A percentile compares a stretch with the other conserved stretches of the same genome.
phyloP scores from a whole-genome alignment of 1,140 invertebrate species.

The Samia ricini region DNA sequence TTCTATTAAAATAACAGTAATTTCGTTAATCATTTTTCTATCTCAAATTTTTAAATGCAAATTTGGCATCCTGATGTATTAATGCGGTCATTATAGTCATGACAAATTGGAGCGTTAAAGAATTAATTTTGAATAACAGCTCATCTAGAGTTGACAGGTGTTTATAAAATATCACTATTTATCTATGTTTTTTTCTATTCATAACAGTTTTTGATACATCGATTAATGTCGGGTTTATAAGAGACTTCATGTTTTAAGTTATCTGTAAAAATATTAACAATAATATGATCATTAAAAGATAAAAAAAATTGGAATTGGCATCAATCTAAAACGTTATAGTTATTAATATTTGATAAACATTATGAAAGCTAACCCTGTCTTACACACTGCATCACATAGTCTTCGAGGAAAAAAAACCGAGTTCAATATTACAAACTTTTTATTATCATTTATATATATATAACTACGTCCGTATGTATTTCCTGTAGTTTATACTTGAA shows the following conservation, averaged over 20 bases:
- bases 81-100: slow-evolving; percentile 61
- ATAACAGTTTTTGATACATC: too few relatives aligned
- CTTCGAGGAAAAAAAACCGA: too few relatives aligned
- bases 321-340: too few relatives aligned
- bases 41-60: slow-evolving; percentile 66
- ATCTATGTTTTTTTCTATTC: background rate
- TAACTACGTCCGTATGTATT: background rate
- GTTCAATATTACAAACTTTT: too few relatives aligned
- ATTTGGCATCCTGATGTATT: slow-evolving; percentile 60
- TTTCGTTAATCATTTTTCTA: slow-evolving; percentile 58
- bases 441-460: background rate
- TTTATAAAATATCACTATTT: background rate
- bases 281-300: too few relatives aligned
- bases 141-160: slow-evolving; percentile 18
- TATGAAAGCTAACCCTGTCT: too few relatives aligned
- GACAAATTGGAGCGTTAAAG: slow-evolving; percentile 44
- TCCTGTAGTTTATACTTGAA: background rate
- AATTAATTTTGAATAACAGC: slow-evolving; percentile 21
- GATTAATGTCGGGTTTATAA: too few relatives aligned
- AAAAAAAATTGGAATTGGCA: too few relatives aligned
- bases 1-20: slow-evolving; percentile 68
- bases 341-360: too few relatives aligned
- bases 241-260: too few relatives aligned
- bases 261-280: too few relatives aligned
- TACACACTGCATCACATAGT: too few relatives aligned